Evolutionary conservation across 2,888 invertebrate genomes (phyloP).

Genomic region (Gari tellinella): DNA sequence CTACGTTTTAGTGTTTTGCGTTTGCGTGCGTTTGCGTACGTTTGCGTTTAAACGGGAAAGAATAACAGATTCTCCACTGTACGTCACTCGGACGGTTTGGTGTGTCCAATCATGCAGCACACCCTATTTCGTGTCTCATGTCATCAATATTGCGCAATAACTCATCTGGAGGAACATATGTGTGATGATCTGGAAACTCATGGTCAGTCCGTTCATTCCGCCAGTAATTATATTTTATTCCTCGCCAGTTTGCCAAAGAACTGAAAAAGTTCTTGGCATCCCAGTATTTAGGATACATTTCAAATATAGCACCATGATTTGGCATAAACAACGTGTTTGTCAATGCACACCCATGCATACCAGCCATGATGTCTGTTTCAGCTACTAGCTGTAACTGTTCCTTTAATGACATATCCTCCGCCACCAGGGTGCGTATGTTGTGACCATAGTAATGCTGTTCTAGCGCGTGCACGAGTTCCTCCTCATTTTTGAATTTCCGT

Average conservation of each 20-base stretch:
- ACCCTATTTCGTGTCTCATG: too few relatives aligned
- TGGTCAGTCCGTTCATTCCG: conserved; percentile 29
- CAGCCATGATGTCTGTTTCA: conserved; percentile 38
- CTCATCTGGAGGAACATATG: conserved; percentile 44
- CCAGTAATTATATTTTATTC: conserved; percentile 38
- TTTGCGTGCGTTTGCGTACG: too few relatives aligned
- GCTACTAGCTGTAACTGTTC: conserved; percentile 30
- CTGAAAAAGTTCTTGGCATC: conserved; percentile 34
- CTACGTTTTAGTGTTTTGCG: too few relatives aligned
- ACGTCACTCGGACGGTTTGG: too few relatives aligned
- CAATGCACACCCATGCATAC: conserved; percentile 49
- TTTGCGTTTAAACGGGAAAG: too few relatives aligned
- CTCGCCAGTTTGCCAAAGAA: conserved; percentile 48
- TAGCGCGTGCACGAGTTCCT: conserved; percentile 27
- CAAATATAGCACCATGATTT: conserved; percentile 39
- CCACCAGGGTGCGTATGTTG: conserved; percentile 26
- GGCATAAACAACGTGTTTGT: conserved; percentile 46
- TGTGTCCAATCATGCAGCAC: too few relatives aligned
- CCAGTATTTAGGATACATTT: conserved; percentile 47
- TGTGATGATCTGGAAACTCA: conserved; percentile 50
- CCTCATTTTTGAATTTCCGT: conserved; percentile 54
- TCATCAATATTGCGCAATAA: neutral
- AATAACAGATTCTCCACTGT: too few relatives aligned
- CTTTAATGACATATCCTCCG: conserved; percentile 41
- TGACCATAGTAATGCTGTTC: conserved; percentile 33